Evolutionary conservation across 2,113 vertebrate species (phyloP).

Genomic region (Pomatostomus ruficeps): DNA sequence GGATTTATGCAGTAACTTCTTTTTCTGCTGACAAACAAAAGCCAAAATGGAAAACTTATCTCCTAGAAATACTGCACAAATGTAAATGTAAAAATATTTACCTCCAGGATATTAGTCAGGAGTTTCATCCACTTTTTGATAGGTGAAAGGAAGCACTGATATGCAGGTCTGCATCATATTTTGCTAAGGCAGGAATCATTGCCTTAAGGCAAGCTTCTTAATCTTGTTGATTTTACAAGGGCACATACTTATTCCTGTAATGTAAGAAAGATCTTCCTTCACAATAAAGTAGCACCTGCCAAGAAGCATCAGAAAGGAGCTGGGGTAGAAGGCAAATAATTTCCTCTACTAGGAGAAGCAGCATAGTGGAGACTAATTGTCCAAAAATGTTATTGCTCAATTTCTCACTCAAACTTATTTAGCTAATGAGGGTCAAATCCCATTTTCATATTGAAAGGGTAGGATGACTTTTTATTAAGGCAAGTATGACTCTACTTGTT

Average conservation of each 20-base stretch:
- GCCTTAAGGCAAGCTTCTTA: background rate
- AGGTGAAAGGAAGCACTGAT: background rate
- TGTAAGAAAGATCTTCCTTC: background rate
- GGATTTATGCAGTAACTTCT: background rate
- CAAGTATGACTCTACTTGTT: background rate
- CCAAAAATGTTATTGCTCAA: background rate
- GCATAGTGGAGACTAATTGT: background rate
- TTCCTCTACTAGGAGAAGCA: background rate
- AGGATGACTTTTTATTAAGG: slow-evolving; percentile 26
- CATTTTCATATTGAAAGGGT: background rate
- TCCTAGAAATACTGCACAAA: background rate
- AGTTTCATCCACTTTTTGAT: background rate
- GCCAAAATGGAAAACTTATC: background rate
- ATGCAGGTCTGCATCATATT: background rate
- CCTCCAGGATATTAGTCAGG: background rate
- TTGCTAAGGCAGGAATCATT: background rate
- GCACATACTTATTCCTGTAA: background rate
- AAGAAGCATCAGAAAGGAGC: background rate
- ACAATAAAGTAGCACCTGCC: background rate
- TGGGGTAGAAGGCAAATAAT: background rate
- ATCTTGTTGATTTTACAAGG: slow-evolving; percentile 5
- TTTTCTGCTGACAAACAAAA: background rate
- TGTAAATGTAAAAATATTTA: background rate
- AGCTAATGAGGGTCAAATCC: background rate
- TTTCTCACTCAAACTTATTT: slow-evolving; percentile 21